A percentile compares a stretch with the other conserved stretches of the same genome.
phyloP scores from a whole-genome alignment of 2,797 vertebrate species.

The Xenops minutus region DNA sequence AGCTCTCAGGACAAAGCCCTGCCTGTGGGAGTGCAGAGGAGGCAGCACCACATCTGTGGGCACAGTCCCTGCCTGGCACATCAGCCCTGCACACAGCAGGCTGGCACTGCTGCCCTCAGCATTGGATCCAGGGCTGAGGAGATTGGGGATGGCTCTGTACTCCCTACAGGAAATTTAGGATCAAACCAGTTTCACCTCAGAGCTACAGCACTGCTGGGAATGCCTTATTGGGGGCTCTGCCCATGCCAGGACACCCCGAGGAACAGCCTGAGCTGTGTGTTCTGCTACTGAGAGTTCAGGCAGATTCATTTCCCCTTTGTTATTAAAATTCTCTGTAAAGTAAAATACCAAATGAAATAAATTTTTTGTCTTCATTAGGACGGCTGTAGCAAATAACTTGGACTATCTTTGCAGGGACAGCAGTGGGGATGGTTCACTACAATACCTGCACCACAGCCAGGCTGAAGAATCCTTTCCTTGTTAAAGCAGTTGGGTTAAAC shows the following conservation, averaged over 20 bases:
- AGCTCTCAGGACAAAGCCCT: background rate
- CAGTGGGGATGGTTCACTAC: background rate
- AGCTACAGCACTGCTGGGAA: background rate
- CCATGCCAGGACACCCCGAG: background rate
- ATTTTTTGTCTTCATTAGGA: background rate
- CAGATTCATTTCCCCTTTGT: slow-evolving; percentile 1
- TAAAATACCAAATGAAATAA: background rate
- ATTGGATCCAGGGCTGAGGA: background rate
- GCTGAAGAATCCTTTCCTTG: background rate
- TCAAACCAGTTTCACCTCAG: background rate
- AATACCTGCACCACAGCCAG: background rate
- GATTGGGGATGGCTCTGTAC: background rate
- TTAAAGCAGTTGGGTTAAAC: background rate
- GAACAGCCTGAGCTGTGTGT: background rate
- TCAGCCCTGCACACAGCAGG: background rate
- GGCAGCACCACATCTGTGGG: background rate
- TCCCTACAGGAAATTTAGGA: background rate
- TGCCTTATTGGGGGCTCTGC: background rate
- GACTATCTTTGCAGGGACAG: background rate
- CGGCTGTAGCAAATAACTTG: background rate
- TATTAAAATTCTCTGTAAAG: background rate
- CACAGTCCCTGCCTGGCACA: background rate
- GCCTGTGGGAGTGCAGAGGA: background rate
- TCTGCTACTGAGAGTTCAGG: background rate
- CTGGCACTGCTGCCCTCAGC: background rate